Evolutionary conservation across 2,797 vertebrate genomes (phyloP), one percentile per base, ranked within the genome.

Genomic region (Muscicapa comitata): DNA sequence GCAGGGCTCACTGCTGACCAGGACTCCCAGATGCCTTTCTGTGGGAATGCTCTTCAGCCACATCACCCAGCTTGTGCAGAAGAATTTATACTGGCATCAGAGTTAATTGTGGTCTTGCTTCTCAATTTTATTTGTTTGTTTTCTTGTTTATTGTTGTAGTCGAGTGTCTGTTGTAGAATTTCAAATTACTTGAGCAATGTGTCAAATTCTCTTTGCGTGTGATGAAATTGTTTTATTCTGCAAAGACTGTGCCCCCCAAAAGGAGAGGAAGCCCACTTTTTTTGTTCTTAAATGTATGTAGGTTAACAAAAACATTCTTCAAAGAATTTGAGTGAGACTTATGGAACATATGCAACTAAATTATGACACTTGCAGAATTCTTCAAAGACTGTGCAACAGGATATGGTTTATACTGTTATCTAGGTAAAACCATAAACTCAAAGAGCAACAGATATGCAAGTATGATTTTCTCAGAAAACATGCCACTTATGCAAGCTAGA

Each of bases 321-420:
- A 93, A 89, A 96, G 55, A 40, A 71, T 90, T 92, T 88, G 62
- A 67, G 25, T 63, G 76, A 94, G 54, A 51, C 61, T 73, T 58
- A 11, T 61, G 67, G 72, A 55, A 83, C 53, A 47, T 37, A 45
- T 91, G 53, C 71, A 79, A 71, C 58, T 86, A 68, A 75, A 42
- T 61, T 48, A n/a, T 76, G 62, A n/a, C 86, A 53, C 66, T 35
- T 90, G 55, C 11, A 90, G 58, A 93, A 86, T 48, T 65, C 92
- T 90, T 96, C 96, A 95, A 93, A 94, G 75, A 43, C 53, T 59
- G 15, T 86, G 70, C 25, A 89, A 77, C 95, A 95, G 95, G 95
- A 95, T 96, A 93, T 88, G 76, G 73, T 94, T 68, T 92, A 16
- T 73, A 55, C 47, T 85, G 68, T 79, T 75, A 84, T 76, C 80